phyloP scores from a whole-genome alignment of 2,797 vertebrate species.

The Setipinna tenuifilis region DNA sequence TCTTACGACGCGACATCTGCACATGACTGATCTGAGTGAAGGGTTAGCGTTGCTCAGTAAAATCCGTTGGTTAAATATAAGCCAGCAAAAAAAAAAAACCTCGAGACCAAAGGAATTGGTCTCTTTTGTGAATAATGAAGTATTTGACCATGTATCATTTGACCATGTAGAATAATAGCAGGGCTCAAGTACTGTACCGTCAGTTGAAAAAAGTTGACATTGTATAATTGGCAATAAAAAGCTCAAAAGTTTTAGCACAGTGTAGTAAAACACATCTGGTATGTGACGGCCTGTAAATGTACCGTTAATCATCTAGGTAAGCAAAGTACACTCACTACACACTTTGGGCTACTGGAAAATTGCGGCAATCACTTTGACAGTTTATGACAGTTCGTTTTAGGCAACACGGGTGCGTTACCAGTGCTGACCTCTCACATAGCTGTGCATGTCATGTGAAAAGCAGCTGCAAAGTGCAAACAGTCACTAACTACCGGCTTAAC shows the following conservation, averaged over 20 bases:
- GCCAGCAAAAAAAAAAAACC: too few relatives aligned
- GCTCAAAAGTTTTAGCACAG: too few relatives aligned
- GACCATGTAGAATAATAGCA: too few relatives aligned
- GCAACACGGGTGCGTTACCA: not conserved
- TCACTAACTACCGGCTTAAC: not conserved
- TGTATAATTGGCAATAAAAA: too few relatives aligned
- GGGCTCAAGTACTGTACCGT: too few relatives aligned
- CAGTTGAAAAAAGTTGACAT: too few relatives aligned
- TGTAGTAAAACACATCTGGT: too few relatives aligned
- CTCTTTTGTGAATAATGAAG: too few relatives aligned
- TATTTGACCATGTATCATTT: too few relatives aligned
- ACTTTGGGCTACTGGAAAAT: not conserved
- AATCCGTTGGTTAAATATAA: too few relatives aligned
- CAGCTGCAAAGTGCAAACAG: not conserved
- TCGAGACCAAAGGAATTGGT: too few relatives aligned
- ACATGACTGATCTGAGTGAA: not conserved
- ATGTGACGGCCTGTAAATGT: too few relatives aligned
- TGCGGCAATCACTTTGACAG: not conserved
- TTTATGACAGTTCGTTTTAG: not conserved
- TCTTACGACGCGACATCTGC: not conserved
- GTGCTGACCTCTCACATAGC: not conserved
- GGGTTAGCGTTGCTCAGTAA: not conserved
- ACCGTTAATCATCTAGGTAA: not conserved
- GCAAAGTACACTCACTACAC: constrained; percentile 6
- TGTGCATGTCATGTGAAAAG: not conserved